phyloP scores from a whole-genome alignment of 2,888 invertebrate species.

The Chydorus sphaericus region DNA sequence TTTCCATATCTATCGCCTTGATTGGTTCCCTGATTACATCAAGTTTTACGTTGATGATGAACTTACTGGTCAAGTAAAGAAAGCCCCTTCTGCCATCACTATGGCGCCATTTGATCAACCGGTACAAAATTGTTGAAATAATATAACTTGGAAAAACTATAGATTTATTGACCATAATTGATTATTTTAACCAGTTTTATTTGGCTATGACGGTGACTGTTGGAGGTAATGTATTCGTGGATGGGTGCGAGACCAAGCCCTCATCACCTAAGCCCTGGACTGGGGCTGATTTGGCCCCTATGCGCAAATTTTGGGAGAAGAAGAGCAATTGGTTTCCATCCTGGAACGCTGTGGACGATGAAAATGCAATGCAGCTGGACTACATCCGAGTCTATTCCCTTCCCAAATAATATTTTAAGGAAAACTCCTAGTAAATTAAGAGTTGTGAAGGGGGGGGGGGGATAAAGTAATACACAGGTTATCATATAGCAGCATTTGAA shows the following conservation, averaged over 20 bases:
- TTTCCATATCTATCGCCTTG: conserved; percentile 26
- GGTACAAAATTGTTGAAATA: not conserved
- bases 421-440: too few species aligned
- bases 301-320: conserved; percentile 12
- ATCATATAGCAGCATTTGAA: too few species aligned
- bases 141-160: not conserved
- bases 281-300: conserved; percentile 9
- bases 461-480: too few species aligned
- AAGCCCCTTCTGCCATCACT: conserved; percentile 5
- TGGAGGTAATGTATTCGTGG: conserved; percentile 28
- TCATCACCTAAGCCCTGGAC: conserved; percentile 20
- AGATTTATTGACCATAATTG: not conserved
- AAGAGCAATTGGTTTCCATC: conserved; percentile 10
- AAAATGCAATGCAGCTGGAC: conserved; percentile 13
- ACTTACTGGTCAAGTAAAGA: conserved; percentile 6
- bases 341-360: conserved; percentile 12
- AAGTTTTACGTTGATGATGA: conserved; percentile 10
- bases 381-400: conserved; percentile 13
- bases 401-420: too few species aligned
- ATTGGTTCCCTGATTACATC: conserved; percentile 22
- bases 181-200: conserved; percentile 25
- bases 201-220: conserved; percentile 31
- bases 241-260: conserved; percentile 18
- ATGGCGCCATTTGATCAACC: conserved; percentile 17
- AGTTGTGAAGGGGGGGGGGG: too few species aligned